Evolutionary conservation across 2,888 invertebrate species (phyloP).

Genomic region (Diadegma fenestrale): DNA sequence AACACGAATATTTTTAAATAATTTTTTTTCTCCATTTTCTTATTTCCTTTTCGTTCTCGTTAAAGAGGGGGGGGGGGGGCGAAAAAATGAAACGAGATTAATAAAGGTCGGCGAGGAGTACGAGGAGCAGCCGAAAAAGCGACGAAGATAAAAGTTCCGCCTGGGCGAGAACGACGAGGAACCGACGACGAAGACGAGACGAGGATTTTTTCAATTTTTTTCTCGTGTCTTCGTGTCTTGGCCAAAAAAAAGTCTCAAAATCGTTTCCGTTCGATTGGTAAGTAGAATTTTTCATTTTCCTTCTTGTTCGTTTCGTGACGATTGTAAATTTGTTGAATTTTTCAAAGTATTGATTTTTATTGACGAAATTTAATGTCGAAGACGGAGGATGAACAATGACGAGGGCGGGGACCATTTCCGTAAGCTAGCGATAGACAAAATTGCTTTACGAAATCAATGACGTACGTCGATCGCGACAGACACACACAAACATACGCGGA

Average conservation of each 20-base stretch:
- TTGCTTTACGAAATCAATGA: conserved; percentile 69
- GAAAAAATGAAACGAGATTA: background rate
- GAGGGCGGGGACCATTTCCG: conserved; percentile 80
- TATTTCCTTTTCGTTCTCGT: background rate
- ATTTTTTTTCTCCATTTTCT: background rate
- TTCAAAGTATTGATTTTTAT: conserved; percentile 73
- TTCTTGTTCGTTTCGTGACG: conserved; percentile 52
- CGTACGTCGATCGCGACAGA: conserved; percentile 70
- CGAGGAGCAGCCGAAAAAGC: conserved; percentile 57
- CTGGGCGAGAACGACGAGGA: conserved; percentile 50
- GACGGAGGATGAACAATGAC: conserved; percentile 79
- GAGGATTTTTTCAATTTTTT: conserved; percentile 15
- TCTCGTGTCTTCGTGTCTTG: background rate
- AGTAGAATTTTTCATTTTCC: conserved; percentile 35
- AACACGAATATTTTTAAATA: conserved; percentile 17
- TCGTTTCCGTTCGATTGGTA: background rate
- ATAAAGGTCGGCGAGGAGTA: conserved; percentile 35
- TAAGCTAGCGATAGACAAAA: conserved; percentile 69
- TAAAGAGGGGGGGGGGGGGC: too few species aligned
- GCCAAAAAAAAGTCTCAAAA: too few species aligned
- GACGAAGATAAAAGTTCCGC: conserved; percentile 27
- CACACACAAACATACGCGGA: conserved; percentile 43
- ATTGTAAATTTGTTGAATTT: conserved; percentile 68
- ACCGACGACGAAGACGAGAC: conserved; percentile 56
- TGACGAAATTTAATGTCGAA: conserved; percentile 77